Base-by-base conservation (phyloP, 2,888 invertebrate species). In the Drosophila barbarae region DNA sequence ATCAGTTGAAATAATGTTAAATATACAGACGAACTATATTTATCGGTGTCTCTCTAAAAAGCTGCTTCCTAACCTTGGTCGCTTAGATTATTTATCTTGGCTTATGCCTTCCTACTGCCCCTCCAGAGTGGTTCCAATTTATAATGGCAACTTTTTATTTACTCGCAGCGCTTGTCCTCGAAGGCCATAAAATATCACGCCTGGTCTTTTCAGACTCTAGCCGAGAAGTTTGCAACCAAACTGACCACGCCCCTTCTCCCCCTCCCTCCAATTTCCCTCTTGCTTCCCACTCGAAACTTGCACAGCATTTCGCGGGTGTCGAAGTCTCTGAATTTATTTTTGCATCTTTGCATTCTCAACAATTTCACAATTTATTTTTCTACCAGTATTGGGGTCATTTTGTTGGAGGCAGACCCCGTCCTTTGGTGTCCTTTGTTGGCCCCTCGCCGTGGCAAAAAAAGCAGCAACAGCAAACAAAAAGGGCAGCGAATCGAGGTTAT, bases 341-440 rank as follows among this genome's bases (percentile, higher is more conserved):
- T 81, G 76, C 79, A 79, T 83, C 78, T 75, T 72, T 72, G 77
- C 76, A 69, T 77, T 77, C 69, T 69, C 77, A 72, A 77, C 74
- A 71, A 47, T 71, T 80, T 81, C 64, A 69, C 80, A 82, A 81
- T 81, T 82, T 81, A 84, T 81, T 81, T 72, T 75, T 70, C 77
- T 82, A 68, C 76, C 68, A 70, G 66, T 73, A 84, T 81, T 81
- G 84, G 76, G 84, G 81, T 81, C 81, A 81, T 71, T 72, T 74
- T 57, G 63, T 67, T 60, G 38, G 72, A 52, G 61, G 65, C 36
- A 66, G 66, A 55, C 50, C 23, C 39, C 28, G 26, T 26, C 26
- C 26, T 26, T 26, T 26, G 53, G 39, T 42, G 38, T 21, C 61
- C 18, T 18, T 58, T 30, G 44, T 21, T 41, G 18, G 30, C 23